Evolutionary conservation across 2,888 invertebrate genomes (phyloP), one percentile per base, ranked within the genome.

Genomic region (Xiphydria camelus): DNA sequence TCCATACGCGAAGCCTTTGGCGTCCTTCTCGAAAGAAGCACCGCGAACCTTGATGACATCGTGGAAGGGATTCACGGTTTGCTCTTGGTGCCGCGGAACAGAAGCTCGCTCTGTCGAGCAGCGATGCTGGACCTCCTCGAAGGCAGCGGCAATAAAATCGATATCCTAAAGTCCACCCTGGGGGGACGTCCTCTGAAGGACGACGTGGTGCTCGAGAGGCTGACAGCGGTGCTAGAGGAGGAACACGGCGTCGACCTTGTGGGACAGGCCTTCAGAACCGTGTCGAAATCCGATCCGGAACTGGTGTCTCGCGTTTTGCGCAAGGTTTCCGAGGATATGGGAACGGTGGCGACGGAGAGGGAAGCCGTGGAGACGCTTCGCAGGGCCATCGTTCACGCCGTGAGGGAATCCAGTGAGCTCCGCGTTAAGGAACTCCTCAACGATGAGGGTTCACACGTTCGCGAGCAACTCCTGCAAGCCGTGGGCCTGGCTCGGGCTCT

Each of bases 401-500:
- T 87, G 1, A 81, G 83, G 64, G 82, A 83, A 62, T 79, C 80
- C 1, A 84, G 85, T 63, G 81, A 82, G 40, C 78, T 81, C 53
- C 79, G 79, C 34, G 75, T 87, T 1, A 79, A 82, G 59, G 73
- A 78, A 41, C 65, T 86, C 26, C 62, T 85, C 17, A 75, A 79
- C 45, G 78, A 79, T 31, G 77, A 79, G 22, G 75, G 80, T 38
- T 74, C 77, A 15, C 75, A 78, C 4, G 60, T 72, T 9, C 47
- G 66, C 0, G 74, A 76, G 38, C 71, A 83, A 51, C 75, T 88
- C 6, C 72, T 81, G 3, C 87, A 88, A 69, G 86, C 88, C 0
- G 78, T 84, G 0, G 85, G 86, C 15, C 78, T 89, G 12, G 88
- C 88, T 0, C 83, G 80, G 73, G 84, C 87, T 32, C 75, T 89